These are phyloP conservation scores for Mythimna pallens DNA, from an alignment of 2,888 invertebrate species.

Conservation along the genomic window DNA sequence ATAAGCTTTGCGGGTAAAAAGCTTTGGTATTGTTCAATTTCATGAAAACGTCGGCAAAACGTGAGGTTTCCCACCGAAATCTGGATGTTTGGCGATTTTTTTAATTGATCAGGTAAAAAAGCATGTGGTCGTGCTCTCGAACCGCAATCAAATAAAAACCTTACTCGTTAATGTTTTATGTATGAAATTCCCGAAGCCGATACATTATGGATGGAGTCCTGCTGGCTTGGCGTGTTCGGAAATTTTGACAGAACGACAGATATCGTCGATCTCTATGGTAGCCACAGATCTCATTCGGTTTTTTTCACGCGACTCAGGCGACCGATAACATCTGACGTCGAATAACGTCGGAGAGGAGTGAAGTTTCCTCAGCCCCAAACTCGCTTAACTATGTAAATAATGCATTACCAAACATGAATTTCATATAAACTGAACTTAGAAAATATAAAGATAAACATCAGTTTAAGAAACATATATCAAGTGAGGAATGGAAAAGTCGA, in stretches of 20 bases:
- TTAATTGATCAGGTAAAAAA: slow-evolving; percentile 82
- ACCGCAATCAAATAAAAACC: slow-evolving; percentile 89
- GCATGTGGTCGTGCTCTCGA: slow-evolving; percentile 79
- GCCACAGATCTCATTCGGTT: slow-evolving; percentile 73
- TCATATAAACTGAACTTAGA: slow-evolving; percentile 24
- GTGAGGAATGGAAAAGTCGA: slow-evolving; percentile 3
- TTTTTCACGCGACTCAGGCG: slow-evolving; percentile 76
- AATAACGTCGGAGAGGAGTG: slow-evolving; percentile 63
- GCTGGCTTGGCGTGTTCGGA: slow-evolving; percentile 83
- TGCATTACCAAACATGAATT: slow-evolving; percentile 43
- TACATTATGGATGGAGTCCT: slow-evolving; percentile 89
- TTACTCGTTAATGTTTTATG: slow-evolving; percentile 89
- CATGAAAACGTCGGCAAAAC: slow-evolving; percentile 76
- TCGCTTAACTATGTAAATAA: slow-evolving; percentile 69
- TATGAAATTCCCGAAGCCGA: slow-evolving; percentile 84
- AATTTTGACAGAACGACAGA: slow-evolving; percentile 88
- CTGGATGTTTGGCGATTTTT: slow-evolving; percentile 80
- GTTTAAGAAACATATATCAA: slow-evolving; percentile 8
- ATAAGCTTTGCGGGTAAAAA: slow-evolving; percentile 77
- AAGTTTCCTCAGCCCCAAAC: slow-evolving; percentile 51
- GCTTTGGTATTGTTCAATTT: slow-evolving; percentile 78
- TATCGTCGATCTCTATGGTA: slow-evolving; percentile 85
- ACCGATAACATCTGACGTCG: slow-evolving; percentile 77
- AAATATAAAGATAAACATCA: slow-evolving; percentile 17
- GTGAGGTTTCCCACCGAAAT: slow-evolving; percentile 87